Evolutionary conservation across 2,113 vertebrate species (phyloP).

Genomic region (Ailuropoda melanoleuca): DNA sequence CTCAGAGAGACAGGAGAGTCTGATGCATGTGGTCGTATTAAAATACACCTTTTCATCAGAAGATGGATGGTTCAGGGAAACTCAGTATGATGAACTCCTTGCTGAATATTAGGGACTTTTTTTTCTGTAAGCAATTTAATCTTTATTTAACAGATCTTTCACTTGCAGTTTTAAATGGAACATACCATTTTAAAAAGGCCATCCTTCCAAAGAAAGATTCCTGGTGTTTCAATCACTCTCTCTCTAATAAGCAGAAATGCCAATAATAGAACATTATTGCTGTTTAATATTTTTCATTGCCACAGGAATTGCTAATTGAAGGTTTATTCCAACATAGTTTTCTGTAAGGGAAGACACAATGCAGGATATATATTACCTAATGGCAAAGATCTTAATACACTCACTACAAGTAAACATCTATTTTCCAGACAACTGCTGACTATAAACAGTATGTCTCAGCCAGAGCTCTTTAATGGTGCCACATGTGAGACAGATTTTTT

Average conservation of each 20-base stretch:
- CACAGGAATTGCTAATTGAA: slow-evolving; percentile 32
- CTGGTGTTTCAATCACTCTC: not conserved
- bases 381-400: slow-evolving; percentile 81
- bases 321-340: slow-evolving; percentile 31
- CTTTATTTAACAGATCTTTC: slow-evolving; percentile 52
- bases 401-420: slow-evolving; percentile 80
- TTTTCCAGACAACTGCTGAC: slow-evolving; percentile 82
- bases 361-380: slow-evolving; percentile 76
- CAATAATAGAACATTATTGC: not conserved
- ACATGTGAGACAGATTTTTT: slow-evolving; percentile 80
- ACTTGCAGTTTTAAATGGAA: slow-evolving; percentile 43
- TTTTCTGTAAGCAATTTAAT: slow-evolving; percentile 23
- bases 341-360: slow-evolving; percentile 15
- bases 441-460: slow-evolving; percentile 79
- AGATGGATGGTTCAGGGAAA: not conserved
- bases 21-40: not conserved
- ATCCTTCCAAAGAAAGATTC: slow-evolving; percentile 21
- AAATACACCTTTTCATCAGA: not conserved
- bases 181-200: slow-evolving; percentile 15
- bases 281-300: slow-evolving; percentile 11
- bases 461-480: slow-evolving; percentile 74
- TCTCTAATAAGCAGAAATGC: not conserved
- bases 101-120: not conserved
- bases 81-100: not conserved
- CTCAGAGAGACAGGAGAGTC: not conserved